These are phyloP conservation scores for Henricia sp. DNA, from an alignment of 53 echinoderm and acorn worm species.

Conservation along the genomic window DNA sequence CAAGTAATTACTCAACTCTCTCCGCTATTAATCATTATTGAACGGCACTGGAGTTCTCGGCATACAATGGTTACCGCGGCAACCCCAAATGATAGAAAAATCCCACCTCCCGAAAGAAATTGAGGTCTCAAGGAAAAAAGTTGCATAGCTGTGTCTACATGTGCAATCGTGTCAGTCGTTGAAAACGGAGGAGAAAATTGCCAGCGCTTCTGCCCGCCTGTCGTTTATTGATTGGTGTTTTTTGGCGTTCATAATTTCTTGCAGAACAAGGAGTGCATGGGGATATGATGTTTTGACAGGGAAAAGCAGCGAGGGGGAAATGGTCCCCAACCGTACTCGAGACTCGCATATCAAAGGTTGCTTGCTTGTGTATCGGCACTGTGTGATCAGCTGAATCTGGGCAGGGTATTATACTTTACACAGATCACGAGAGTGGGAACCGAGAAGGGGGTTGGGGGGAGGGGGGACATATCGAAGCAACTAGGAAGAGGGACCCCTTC, in stretches of 20 bases:
- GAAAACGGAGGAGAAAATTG: conserved; percentile 45
- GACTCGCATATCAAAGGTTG: conserved; percentile 54
- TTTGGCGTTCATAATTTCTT: conserved; percentile 31
- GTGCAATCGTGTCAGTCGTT: conserved; percentile 38
- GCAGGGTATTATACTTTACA: conserved; percentile 27
- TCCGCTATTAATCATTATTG: conserved; percentile 65
- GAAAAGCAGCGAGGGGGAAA: conserved; percentile 19
- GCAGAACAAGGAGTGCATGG: conserved; percentile 24
- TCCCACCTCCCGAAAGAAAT: conserved; percentile 9
- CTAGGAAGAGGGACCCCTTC: neutral
- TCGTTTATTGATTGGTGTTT: conserved; percentile 38
- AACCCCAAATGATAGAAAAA: conserved; percentile 64
- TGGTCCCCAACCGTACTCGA: conserved; percentile 3
- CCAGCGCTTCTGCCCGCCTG: conserved; percentile 13
- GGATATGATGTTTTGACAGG: conserved; percentile 50
- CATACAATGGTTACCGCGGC: conserved; percentile 61
- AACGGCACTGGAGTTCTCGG: conserved; percentile 58
- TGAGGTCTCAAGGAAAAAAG: neutral
- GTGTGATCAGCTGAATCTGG: conserved; percentile 46
- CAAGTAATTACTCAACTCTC: conserved; percentile 66
- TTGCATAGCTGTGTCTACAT: conserved; percentile 53
- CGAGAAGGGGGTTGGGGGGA: neutral
- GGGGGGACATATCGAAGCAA: conserved; percentile 3
- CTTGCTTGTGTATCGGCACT: conserved; percentile 33
- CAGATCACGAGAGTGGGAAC: neutral